These are phyloP conservation scores for Cryptoprocta ferox DNA, from an alignment of 2,797 vertebrate species.

Conservation along the genomic window DNA sequence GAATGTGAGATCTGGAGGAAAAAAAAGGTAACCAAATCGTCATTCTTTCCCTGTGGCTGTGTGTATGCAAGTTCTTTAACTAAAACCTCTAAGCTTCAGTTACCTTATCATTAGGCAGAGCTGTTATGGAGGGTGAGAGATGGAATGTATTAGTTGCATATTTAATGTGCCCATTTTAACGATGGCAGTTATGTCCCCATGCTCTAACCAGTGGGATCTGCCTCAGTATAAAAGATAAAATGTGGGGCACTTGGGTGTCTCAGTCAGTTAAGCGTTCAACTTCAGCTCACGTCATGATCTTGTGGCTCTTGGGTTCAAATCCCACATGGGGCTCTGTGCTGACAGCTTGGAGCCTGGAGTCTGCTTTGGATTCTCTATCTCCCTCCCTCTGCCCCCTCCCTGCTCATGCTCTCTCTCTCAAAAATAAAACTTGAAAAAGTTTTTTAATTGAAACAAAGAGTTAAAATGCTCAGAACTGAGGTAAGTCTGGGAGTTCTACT, in stretches of 20 bases:
- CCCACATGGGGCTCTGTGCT: too few species aligned
- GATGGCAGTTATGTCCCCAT: background rate
- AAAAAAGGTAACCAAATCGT: background rate
- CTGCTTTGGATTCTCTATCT: too few species aligned
- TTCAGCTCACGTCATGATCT: too few species aligned
- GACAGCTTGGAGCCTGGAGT: too few species aligned
- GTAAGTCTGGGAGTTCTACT: background rate
- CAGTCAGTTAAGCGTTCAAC: too few species aligned
- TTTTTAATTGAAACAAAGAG: background rate
- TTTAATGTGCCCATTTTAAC: background rate
- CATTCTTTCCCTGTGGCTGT: background rate
- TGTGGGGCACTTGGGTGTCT: too few species aligned
- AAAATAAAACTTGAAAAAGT: too few species aligned
- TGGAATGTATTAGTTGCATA: background rate
- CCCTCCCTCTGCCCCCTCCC: too few species aligned
- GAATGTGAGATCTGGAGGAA: background rate
- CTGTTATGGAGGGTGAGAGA: background rate
- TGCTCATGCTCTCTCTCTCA: too few species aligned
- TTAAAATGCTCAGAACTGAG: background rate
- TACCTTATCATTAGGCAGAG: background rate
- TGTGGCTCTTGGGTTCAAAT: too few species aligned
- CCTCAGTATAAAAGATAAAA: background rate
- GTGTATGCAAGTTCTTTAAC: background rate
- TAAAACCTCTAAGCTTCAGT: background rate
- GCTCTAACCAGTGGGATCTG: background rate